A percentile compares a stretch with the other conserved stretches of the same genome.
Conservation (phyloP, 2,797 vertebrate genomes). For the Myoxocephalus aenaeus region DNA sequence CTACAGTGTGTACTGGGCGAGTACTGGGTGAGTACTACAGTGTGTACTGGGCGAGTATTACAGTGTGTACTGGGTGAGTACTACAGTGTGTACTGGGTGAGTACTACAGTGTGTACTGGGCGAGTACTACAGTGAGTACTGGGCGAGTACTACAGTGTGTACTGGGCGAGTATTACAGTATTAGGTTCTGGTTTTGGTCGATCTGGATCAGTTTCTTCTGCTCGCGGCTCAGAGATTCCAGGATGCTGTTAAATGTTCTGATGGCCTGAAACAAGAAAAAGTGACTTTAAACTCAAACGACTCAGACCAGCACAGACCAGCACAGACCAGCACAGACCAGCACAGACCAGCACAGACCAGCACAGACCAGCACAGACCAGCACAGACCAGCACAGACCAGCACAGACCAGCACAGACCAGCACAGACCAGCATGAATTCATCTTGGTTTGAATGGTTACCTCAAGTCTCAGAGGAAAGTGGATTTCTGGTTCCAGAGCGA, state of each 20-base stretch:
- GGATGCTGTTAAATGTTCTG: conserved; percentile 71
- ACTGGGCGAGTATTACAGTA: conserved; percentile 40
- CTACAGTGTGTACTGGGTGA: no score
- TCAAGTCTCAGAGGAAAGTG: conserved; percentile 64
- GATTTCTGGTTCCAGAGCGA: conserved; percentile 47
- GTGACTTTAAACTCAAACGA: neutral
- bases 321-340: no score
- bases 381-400: no score
- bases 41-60: neutral
- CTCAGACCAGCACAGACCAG: neutral
- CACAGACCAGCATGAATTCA: neutral
- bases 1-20: no score
- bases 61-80: neutral
- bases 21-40: no score
- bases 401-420: neutral
- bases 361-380: no score
- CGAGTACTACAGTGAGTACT: no score
- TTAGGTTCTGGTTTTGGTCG: conserved; percentile 19
- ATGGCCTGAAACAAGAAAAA: conserved; percentile 62
- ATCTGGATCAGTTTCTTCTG: conserved; percentile 60
- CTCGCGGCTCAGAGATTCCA: conserved; percentile 61
- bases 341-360: no score
- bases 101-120: no score
- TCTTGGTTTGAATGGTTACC: conserved; percentile 45
- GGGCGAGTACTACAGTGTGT: neutral